Percentiles rank a stretch among this genome's conserved stretches.
Evolutionary conservation across 2,797 vertebrate species (phyloP).

Genomic region (Dipus sagitta): DNA sequence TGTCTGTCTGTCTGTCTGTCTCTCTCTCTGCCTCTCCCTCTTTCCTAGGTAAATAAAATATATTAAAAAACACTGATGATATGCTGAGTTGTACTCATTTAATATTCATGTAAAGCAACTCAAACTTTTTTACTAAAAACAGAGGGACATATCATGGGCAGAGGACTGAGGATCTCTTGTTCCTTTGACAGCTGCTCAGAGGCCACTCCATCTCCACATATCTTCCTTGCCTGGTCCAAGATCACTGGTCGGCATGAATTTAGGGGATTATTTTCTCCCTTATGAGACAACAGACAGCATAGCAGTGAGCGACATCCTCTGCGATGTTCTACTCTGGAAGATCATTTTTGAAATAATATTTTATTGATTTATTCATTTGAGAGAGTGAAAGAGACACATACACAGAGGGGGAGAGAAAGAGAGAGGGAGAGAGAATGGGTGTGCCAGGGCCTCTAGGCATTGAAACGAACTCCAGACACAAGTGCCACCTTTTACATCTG

Average conservation of each 20-base stretch:
- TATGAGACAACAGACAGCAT: neutral
- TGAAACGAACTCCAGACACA: no score
- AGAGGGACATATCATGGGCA: neutral
- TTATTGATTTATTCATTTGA: no score
- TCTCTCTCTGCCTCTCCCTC: no score
- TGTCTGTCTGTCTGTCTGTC: no score
- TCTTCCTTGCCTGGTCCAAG: neutral
- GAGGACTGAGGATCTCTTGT: neutral
- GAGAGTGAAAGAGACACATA: no score
- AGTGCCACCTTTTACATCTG: no score
- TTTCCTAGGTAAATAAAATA: no score
- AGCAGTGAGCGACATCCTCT: neutral
- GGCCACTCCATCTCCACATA: accelerated
- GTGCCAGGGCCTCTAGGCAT: no score
- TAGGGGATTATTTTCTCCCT: neutral
- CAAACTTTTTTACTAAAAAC: neutral
- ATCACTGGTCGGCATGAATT: neutral
- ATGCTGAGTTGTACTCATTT: neutral
- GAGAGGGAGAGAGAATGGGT: no score
- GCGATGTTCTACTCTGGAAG: neutral
- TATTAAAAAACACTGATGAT: neutral
- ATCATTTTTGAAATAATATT: no score
- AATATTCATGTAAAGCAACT: neutral
- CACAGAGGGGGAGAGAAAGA: no score
- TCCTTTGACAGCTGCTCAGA: neutral